phyloP scores from a whole-genome alignment of 2,113 vertebrate species.

The Neopipo cinnamomea region DNA sequence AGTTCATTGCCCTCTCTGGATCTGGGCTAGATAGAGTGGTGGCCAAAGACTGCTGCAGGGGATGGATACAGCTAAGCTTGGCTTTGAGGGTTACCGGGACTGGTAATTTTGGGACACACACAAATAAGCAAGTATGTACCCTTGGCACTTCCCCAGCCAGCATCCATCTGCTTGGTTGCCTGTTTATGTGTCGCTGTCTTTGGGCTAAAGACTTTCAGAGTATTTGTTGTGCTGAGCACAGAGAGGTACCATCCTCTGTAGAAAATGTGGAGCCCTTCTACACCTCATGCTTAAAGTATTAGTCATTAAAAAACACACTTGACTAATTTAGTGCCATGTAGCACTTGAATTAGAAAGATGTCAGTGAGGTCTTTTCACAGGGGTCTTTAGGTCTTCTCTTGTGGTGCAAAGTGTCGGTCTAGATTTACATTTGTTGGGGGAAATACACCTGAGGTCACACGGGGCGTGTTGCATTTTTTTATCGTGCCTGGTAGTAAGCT shows the following conservation, averaged over 20 bases:
- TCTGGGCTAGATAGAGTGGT: not conserved
- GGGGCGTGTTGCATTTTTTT: not conserved
- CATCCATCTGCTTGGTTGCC: not conserved
- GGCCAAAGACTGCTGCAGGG: not conserved
- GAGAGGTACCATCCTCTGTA: not conserved
- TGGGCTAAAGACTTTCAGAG: not conserved
- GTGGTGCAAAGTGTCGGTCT: not conserved
- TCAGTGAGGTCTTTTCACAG: not conserved
- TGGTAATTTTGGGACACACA: not conserved
- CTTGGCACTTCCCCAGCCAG: not conserved
- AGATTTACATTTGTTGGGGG: not conserved
- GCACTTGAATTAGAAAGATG: not conserved
- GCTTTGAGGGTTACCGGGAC: not conserved
- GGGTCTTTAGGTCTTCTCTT: not conserved
- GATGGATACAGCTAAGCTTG: not conserved
- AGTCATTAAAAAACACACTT: not conserved
- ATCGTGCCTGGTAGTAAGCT: not conserved
- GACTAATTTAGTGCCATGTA: not conserved
- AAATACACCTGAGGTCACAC: not conserved
- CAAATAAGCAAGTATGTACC: not conserved
- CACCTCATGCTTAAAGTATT: not conserved
- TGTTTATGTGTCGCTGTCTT: not conserved
- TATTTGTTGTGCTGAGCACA: not conserved
- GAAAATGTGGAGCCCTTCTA: rapidly evolving
- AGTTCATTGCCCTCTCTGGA: not conserved